Base-by-base conservation (phyloP, 2,797 vertebrate genomes). In the Enoplosus armatus region DNA sequence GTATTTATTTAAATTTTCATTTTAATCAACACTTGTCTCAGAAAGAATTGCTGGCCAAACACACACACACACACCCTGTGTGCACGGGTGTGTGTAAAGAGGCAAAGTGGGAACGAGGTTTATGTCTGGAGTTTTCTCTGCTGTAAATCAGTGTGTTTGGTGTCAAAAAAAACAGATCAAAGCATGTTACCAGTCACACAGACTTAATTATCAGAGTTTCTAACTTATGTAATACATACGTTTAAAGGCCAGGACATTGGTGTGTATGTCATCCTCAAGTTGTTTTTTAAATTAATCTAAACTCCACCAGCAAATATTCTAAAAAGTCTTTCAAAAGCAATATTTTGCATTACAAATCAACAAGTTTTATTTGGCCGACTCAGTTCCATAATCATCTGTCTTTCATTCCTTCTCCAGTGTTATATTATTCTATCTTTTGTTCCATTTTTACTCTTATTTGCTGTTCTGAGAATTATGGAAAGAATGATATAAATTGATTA, bases 111-210 rank as follows among this genome's bases (percentile, higher is more conserved):
- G 35, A 77, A 15, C 2, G 16, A 70, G 69, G 70, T 70, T 58
- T 84, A 66, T 72, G 69, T 78, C 61, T 74, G 80, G 54, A 65
- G 65, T 70, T 59, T n/a, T 73, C 66, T 86, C 87, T 85, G 86
- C 75, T 88, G 89, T 85, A 83, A 85, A 89, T 90, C 77, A 84
- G 8, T 22, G 71, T 80, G 76, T 85, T 90, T 85, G 65, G 33
- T 62, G 64, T 79, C 66, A n/a, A n/a, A n/a, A n/a, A n/a, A n/a
- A n/a, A 56, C 67, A 77, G 87, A 86, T 86, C 79, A 90, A 87
- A 89, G 70, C 48, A 14, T 61, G 60, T 66, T 75, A 65, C 9
- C 58, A 51, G 33, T 87, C 83, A 87, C 88, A 87, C 78, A 74
- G 84, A 87, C 59, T 82, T 50, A 31, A 70, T 85, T 58, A 89